A percentile compares a stretch with the other conserved stretches of the same genome.
Evolutionary conservation across 1,140 invertebrate species (phyloP).

Genomic region (Aphelinus certus): DNA sequence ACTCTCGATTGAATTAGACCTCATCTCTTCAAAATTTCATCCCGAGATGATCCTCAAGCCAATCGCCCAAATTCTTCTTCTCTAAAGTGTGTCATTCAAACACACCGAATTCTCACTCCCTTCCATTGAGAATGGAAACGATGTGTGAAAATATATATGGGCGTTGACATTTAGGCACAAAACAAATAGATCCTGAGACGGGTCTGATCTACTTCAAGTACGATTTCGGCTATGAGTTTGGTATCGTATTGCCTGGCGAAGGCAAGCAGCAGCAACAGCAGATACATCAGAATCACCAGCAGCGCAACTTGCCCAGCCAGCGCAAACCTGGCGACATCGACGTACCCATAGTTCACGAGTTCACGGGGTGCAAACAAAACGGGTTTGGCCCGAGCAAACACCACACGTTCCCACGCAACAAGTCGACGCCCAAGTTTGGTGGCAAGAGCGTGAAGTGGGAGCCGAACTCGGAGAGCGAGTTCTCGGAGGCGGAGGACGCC

Average conservation of each 20-base stretch:
- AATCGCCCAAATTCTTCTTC: not conserved
- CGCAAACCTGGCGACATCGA: constrained; percentile 68
- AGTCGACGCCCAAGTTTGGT: constrained; percentile 52
- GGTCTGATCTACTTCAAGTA: constrained; percentile 86
- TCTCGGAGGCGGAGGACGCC: constrained; percentile 68
- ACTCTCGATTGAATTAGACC: too few species aligned
- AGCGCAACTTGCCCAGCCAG: constrained; percentile 49
- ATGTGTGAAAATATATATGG: constrained; percentile 7
- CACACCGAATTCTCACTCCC: too few species aligned
- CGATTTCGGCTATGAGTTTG: constrained; percentile 85
- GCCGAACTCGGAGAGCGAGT: constrained; percentile 72
- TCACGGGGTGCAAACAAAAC: constrained; percentile 58
- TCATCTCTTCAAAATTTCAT: too few species aligned
- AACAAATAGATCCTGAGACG: constrained; percentile 80
- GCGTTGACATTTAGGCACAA: constrained; percentile 69
- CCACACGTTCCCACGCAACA: constrained; percentile 40
- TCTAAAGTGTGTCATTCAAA: too few species aligned
- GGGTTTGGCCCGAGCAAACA: constrained; percentile 47
- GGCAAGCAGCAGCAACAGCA: constrained; percentile 67
- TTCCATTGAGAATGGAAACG: too few species aligned
- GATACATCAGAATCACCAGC: constrained; percentile 60
- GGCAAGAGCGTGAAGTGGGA: constrained; percentile 72
- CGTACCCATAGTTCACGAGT: constrained; percentile 73
- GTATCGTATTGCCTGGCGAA: constrained; percentile 77
- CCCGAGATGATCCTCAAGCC: not conserved